Percentiles rank a stretch among this genome's conserved stretches.
Conservation (phyloP, 2,797 vertebrate genomes). For the Chelon auratus region DNA sequence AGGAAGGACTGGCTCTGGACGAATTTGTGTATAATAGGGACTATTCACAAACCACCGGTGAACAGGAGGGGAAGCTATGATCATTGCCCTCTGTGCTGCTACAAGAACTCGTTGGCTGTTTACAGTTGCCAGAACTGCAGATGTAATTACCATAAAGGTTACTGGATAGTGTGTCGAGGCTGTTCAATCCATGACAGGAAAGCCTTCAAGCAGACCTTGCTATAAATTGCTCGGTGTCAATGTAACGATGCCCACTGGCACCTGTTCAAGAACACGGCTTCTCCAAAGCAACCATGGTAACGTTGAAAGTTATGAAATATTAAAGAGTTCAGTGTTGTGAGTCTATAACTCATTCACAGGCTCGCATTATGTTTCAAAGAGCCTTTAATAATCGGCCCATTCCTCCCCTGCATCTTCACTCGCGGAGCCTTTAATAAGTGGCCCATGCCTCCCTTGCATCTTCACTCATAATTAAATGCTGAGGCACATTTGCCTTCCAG, state of each 20-base stretch:
- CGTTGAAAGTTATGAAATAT: slow-evolving; percentile 74
- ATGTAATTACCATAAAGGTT: slow-evolving; percentile 59
- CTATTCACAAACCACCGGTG: too few relatives aligned
- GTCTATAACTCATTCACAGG: slow-evolving; percentile 72
- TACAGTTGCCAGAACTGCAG: slow-evolving; percentile 31
- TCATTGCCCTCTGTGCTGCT: slow-evolving; percentile 19
- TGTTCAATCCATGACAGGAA: slow-evolving; percentile 45
- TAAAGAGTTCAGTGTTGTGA: slow-evolving; percentile 64
- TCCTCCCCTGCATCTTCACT: slow-evolving; percentile 71
- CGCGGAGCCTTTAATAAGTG: slow-evolving; percentile 71
- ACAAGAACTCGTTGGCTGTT: slow-evolving; percentile 18
- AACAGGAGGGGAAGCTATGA: too few relatives aligned
- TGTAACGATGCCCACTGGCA: slow-evolving; percentile 52
- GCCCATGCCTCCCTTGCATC: slow-evolving; percentile 67
- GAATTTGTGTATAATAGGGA: too few relatives aligned
- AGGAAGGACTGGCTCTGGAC: not conserved
- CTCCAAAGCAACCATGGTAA: slow-evolving; percentile 49
- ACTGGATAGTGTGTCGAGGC: slow-evolving; percentile 49
- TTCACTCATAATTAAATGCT: slow-evolving; percentile 83
- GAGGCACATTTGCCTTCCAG: slow-evolving; percentile 80
- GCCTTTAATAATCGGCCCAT: slow-evolving; percentile 72
- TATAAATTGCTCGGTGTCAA: slow-evolving; percentile 68
- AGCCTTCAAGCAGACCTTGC: slow-evolving; percentile 50
- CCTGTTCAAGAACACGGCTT: slow-evolving; percentile 49
- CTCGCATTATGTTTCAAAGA: slow-evolving; percentile 58